phyloP scores from a whole-genome alignment of 2,797 vertebrate species.

The Helicolenus hilgendorfi region DNA sequence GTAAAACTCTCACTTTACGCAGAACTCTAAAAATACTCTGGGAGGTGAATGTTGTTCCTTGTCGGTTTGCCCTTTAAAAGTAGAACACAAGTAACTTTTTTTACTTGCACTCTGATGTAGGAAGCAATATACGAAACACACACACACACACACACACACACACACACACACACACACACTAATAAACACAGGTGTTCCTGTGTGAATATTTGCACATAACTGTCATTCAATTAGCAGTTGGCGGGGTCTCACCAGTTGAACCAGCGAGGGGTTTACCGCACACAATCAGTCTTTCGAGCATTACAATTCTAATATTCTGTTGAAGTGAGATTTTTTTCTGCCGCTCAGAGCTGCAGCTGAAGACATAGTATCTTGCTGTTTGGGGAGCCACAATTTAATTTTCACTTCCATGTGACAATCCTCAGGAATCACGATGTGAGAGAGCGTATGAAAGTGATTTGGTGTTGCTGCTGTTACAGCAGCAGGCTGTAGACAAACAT shows the following conservation, averaged over 20 bases:
- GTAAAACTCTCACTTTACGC: constrained; percentile 45
- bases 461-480: constrained; percentile 15
- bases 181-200: constrained; percentile 14
- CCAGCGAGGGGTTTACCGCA: constrained; percentile 40
- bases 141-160: not conserved
- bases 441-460: constrained; percentile 33
- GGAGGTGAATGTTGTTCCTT: constrained; percentile 32
- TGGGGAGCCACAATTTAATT: constrained; percentile 86
- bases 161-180: constrained; percentile 15
- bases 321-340: constrained; percentile 41
- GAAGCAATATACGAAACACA: constrained; percentile 8
- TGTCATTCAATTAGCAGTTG: constrained; percentile 75
- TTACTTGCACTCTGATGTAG: constrained; percentile 53
- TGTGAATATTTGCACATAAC: constrained; percentile 58
- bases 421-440: constrained; percentile 54
- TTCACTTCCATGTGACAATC: constrained; percentile 76
- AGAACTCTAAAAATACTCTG: constrained; percentile 51
- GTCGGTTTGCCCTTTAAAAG: constrained; percentile 72
- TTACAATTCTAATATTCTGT: constrained; percentile 25
- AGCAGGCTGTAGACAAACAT: not conserved
- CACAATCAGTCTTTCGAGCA: constrained; percentile 15
- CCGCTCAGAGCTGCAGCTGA: constrained; percentile 41
- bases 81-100: constrained; percentile 63
- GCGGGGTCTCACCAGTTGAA: constrained; percentile 48
- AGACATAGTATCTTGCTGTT: constrained; percentile 64